Evolutionary conservation across 2,888 invertebrate genomes (phyloP).

Genomic region (Dryocosmus kuriphilus): DNA sequence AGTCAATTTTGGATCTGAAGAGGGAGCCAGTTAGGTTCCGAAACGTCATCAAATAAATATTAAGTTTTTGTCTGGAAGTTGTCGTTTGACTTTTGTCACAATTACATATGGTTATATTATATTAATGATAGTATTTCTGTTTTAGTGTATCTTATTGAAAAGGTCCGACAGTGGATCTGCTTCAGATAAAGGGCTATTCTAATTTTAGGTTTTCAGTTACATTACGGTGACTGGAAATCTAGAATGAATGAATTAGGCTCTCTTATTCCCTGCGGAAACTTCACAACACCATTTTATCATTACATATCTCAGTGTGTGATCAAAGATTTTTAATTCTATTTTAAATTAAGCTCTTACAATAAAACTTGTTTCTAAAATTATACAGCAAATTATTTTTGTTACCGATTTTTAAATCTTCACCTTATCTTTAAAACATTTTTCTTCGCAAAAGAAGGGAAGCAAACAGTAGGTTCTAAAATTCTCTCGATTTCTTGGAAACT

Average conservation of each 20-base stretch:
- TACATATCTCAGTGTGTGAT: neutral
- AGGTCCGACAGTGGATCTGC: neutral
- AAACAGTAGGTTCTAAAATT: neutral
- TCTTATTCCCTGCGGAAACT: neutral
- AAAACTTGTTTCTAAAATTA: neutral
- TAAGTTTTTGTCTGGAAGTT: no score
- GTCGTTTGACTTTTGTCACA: no score
- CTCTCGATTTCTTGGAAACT: neutral
- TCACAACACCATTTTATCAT: neutral
- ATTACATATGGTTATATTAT: neutral
- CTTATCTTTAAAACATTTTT: neutral
- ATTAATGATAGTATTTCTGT: neutral
- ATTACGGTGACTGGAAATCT: neutral
- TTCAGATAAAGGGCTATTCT: conserved; percentile 1
- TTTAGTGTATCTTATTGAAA: neutral
- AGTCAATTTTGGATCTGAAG: no score
- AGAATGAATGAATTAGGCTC: neutral
- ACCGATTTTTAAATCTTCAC: neutral
- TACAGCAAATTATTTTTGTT: no score
- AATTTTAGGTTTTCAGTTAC: conserved; percentile 13
- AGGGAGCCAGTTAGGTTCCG: no score
- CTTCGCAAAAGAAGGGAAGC: neutral
- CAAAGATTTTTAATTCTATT: neutral
- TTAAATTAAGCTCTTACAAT: neutral
- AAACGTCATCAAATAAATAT: no score